Evolutionary conservation across 2,797 vertebrate genomes (phyloP).

Genomic region (Aphelocoma californica): DNA sequence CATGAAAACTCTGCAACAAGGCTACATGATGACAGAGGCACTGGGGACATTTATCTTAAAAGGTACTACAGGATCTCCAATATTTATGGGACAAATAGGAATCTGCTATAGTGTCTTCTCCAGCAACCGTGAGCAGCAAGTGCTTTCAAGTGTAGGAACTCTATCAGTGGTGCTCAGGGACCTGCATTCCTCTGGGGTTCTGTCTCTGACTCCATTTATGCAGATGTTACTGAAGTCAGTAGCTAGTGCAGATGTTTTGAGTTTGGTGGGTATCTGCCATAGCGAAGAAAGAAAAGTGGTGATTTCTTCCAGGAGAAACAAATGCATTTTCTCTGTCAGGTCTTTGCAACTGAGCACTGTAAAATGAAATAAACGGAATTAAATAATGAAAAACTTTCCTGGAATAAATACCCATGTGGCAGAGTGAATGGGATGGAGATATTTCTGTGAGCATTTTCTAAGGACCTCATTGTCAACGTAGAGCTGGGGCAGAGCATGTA

Average conservation of each 20-base stretch:
- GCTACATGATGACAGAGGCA: not conserved
- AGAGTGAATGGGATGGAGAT: not conserved
- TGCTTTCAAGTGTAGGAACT: not conserved
- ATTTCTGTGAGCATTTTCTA: not conserved
- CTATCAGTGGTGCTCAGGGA: not conserved
- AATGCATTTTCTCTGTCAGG: not conserved
- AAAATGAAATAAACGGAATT: not conserved
- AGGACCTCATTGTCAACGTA: not conserved
- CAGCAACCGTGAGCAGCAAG: not conserved
- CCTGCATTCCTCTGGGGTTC: not conserved
- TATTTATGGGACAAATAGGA: not conserved
- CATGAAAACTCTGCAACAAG: not conserved
- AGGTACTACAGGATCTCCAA: not conserved
- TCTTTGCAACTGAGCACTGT: not conserved
- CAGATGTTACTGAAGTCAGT: not conserved
- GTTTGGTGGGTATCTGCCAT: not conserved
- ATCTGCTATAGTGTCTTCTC: not conserved
- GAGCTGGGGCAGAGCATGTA: not conserved
- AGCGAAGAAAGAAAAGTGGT: not conserved
- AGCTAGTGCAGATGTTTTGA: not conserved
- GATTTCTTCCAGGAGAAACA: not conserved
- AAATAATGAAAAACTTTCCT: not conserved
- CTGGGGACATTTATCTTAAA: not conserved
- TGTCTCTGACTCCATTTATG: not conserved
- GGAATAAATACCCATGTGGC: not conserved